Percentiles rank a stretch among this genome's conserved stretches.
These are phyloP conservation scores for Saccopteryx leptura DNA, from an alignment of 2,113 vertebrate species.

Conservation along the genomic window DNA sequence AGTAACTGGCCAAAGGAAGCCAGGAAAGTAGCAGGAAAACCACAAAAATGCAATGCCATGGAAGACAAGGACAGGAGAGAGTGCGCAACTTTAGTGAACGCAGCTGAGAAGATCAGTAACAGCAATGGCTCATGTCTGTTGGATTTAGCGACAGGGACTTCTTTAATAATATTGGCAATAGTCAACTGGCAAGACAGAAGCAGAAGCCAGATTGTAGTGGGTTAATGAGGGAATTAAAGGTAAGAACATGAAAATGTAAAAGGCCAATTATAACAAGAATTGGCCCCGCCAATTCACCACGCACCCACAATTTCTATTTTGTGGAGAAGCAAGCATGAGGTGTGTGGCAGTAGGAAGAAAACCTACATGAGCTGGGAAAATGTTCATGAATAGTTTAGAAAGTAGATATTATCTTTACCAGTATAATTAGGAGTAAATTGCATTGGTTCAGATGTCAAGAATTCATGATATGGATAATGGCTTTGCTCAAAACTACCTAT, in stretches of 20 bases:
- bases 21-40: neutral
- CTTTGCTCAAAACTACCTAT: neutral
- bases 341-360: neutral
- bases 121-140: neutral
- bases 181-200: neutral
- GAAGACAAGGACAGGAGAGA: neutral
- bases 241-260: neutral
- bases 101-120: no score
- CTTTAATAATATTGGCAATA: neutral
- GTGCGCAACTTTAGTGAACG: neutral
- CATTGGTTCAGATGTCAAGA: neutral
- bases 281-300: neutral
- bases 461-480: neutral
- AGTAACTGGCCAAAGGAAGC: neutral
- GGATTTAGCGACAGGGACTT: neutral
- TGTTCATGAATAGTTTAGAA: neutral
- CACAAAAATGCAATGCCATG: fast-evolving
- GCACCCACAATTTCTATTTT: neutral
- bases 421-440: neutral
- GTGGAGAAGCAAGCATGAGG: neutral
- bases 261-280: neutral
- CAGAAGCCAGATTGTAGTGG: neutral
- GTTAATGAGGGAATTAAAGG: neutral
- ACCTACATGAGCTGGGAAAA: neutral
- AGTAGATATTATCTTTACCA: neutral